phyloP scores from a whole-genome alignment of 1,140 invertebrate species.

The Drosophila ironensis region DNA sequence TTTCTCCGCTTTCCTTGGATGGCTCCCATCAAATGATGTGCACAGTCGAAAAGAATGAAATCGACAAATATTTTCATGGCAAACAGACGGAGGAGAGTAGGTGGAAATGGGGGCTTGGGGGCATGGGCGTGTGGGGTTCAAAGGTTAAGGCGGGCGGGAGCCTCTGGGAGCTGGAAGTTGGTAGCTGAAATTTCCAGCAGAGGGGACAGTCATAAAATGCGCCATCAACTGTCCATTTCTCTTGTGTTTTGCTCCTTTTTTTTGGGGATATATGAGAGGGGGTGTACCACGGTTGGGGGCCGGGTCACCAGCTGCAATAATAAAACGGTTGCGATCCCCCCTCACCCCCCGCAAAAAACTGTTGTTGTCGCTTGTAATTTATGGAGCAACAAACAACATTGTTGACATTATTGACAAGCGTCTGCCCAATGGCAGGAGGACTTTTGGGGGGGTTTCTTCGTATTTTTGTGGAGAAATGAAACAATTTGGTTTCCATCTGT shows the following conservation, averaged over 20 bases:
- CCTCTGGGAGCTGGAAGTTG: too few relatives aligned
- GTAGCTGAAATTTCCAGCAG: background rate
- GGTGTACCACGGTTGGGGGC: background rate
- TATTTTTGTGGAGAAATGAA: conserved; percentile 48
- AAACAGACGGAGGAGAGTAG: background rate
- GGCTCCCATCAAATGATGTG: conserved; percentile 15
- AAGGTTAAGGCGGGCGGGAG: too few relatives aligned
- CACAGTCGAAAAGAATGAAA: conserved; percentile 23
- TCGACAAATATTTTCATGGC: conserved; percentile 53
- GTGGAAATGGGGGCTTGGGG: too few relatives aligned
- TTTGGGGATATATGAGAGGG: background rate
- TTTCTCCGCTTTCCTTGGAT: background rate
- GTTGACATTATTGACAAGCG: conserved; percentile 77
- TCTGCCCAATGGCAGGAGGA: too few relatives aligned
- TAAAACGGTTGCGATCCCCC: conserved; percentile 41
- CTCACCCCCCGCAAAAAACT: conserved; percentile 16
- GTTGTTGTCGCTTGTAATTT: conserved; percentile 63
- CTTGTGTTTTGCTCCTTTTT: conserved; percentile 18
- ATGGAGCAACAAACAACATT: conserved; percentile 75
- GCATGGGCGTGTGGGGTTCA: too few relatives aligned
- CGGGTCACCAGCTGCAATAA: conserved; percentile 62
- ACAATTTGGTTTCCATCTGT: conserved; percentile 49
- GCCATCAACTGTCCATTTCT: conserved; percentile 37
- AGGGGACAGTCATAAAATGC: conserved; percentile 38
- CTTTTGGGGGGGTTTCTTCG: background rate